Base-by-base conservation (phyloP, 2,888 invertebrate species). In the Julus scanicus region DNA sequence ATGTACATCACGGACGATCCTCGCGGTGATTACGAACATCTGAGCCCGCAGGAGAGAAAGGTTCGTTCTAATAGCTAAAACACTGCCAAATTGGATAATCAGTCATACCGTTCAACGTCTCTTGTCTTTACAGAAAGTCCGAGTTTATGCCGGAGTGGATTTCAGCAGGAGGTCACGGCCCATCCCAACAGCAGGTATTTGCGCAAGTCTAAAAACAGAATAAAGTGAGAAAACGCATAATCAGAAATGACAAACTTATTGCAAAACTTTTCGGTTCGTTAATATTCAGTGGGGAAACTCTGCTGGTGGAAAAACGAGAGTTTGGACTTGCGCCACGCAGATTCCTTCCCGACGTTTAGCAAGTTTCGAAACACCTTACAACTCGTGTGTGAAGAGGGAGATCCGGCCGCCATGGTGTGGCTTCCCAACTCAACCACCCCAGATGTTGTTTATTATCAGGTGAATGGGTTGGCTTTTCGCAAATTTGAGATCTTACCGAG, bases 401-500 rank as follows among this genome's bases (percentile, higher is more conserved):
- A 95, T 44, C 94, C 96, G 8, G 96, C 96, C 0, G 92, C 94
- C 87, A 93, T 98, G 88, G 94, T 94, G 91, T 95, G 98, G 86
- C 95, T 97, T 40, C 98, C 98, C 48, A 97, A 98, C 92, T 94
- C 95, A 85, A 94, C 96, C 2, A 97, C 97, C 96, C 98, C 98
- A 0, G 97, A 98, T 92, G 93, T 95, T 48, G 97, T 98, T 39
- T 98, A 98, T 89, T 93, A 92, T 89, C 92, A 92, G 90, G 92
- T 92, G 44, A 89, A 89, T 37, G 48, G 15, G n/a, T 17, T 71
- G 71, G 11, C 1, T 71, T 71, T 71, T 29, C 1, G 29, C 29
- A 71, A 29, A 71, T 71, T 71, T 13, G 29, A n/a, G n/a, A n/a
- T 63, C n/a, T 63, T n/a, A n/a, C 63, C 5, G 13, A 13, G n/a